Evolutionary conservation across 2,113 vertebrate genomes (phyloP).

Genomic region (Formicarius rufipectus): DNA sequence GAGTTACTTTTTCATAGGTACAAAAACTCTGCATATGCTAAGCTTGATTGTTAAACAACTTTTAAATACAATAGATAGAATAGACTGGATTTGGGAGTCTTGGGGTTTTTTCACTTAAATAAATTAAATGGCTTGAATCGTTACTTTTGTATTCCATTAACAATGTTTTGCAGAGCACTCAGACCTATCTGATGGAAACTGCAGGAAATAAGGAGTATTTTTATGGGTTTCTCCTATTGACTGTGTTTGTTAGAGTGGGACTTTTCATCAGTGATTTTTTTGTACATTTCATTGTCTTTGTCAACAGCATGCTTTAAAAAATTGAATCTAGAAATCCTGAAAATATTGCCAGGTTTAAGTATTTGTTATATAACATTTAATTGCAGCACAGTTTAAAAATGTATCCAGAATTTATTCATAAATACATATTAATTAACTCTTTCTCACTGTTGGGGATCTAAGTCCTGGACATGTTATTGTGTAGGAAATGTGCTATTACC

Average conservation of each 20-base stretch:
- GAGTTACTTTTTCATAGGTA: neutral
- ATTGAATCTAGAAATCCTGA: neutral
- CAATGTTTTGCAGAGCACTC: neutral
- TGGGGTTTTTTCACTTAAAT: neutral
- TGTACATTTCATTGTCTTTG: neutral
- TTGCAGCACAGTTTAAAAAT: neutral
- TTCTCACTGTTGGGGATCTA: neutral
- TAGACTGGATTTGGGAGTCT: neutral
- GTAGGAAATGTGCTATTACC: neutral
- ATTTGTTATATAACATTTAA: neutral
- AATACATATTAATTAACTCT: neutral
- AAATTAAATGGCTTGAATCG: neutral
- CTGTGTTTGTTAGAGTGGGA: neutral
- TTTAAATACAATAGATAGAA: neutral
- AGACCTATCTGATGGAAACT: neutral
- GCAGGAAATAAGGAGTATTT: neutral
- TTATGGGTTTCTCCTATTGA: neutral
- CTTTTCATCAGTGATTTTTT: neutral
- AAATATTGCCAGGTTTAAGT: neutral
- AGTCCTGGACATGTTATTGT: neutral
- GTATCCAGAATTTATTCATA: neutral
- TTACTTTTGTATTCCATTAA: neutral
- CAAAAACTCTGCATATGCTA: neutral
- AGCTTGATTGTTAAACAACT: neutral
- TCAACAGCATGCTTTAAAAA: neutral